Base-by-base conservation (phyloP, 2,113 vertebrate genomes). In the Melospiza georgiana region DNA sequence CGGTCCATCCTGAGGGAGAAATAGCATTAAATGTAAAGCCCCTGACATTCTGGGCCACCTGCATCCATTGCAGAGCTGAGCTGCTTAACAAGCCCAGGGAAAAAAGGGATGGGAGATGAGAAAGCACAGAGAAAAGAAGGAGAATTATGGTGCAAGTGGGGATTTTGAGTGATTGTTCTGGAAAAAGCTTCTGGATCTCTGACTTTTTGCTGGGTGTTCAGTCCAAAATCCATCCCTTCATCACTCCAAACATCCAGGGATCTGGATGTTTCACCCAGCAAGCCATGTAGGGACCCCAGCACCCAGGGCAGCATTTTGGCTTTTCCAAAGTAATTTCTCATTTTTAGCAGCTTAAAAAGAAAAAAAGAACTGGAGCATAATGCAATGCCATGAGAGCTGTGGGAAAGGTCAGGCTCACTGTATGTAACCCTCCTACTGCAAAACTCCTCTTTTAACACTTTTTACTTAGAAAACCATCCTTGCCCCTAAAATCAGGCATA, bases 231-330 rank as follows among this genome's bases (percentile, higher is more conserved):
- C 39, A 74, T 4, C 28, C 68, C 37, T 87, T 39, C 11, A 1
- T 37, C 21, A 54, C 33, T 48, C 43, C 5, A 3, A 43, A 44
- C 0, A 2, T 1, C 31, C 37, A 18, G 19, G 46, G 21, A 61
- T 35, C 27, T 61, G 71, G 31, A 27, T 1, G 2, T 54, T 85
- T 78, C 43, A 84, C 71, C 49, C 8, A 3, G 18, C 0, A 1
- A 44, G 23, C 22, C 1, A 0, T 31, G 11, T 5, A 3, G 25
- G 51, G 31, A 74, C 12, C 15, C 44, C 2, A 0, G 31, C 8
- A 62, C 15, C 61, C 31, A 23, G 17, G 37, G 28, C 41, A 62
- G 46, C 27, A 87, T 68, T 75, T 74, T 61, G 63, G 17, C n/a
- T 89, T 87, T 89, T 63, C 61, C 35, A 46, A 65, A 71, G 24